Base-by-base conservation (phyloP, 2,888 invertebrate species). In the Phengaris arion region DNA sequence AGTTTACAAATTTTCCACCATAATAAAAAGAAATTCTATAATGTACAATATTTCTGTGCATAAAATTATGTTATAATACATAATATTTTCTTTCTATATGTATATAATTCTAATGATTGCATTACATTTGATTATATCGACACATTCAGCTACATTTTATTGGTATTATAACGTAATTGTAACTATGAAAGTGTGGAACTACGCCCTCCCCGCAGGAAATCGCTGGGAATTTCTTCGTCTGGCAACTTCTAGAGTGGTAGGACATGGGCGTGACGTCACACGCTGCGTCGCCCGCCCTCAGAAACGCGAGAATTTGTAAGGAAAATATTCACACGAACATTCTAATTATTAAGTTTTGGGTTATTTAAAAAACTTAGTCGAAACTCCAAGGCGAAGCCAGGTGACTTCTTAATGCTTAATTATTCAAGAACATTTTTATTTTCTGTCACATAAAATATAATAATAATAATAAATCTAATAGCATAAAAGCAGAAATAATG, bases 271-370 rank as follows among this genome's bases (percentile, higher is more conserved):
- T 82, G 82, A 77, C 81, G 74, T 54, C 75, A 79, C 87, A 81
- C 78, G 86, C 87, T 83, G 87, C 79, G 89, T 81, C 80, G 81
- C 81, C 85, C 87, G 87, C 88, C 87, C 82, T 79, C 79, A 55
- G 79, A 77, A 68, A 74, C 76, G 45, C 74, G 77, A 76, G 77
- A 74, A 76, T 68, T 57, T 55, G 48, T 55, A 12, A 57, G 7
- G 22, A 70, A 75, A 55, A 45, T 55, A 76, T 80, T 78, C 79
- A 68, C 79, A 79, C 78, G 79, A n/a, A 72, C 64, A 70, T 12
- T 72, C 35, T 48, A 48, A 64, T 64, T 35, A 64, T 64, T 7
- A 64, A 64, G 64, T 64, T 64, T 64, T 64, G 35, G 35, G 48
- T 48, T 69, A 46, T 48, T 69, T 48, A 15, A 48, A 48, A 35